Evolutionary conservation across 2,113 vertebrate species (phyloP).

Genomic region (Polypterus senegalus): DNA sequence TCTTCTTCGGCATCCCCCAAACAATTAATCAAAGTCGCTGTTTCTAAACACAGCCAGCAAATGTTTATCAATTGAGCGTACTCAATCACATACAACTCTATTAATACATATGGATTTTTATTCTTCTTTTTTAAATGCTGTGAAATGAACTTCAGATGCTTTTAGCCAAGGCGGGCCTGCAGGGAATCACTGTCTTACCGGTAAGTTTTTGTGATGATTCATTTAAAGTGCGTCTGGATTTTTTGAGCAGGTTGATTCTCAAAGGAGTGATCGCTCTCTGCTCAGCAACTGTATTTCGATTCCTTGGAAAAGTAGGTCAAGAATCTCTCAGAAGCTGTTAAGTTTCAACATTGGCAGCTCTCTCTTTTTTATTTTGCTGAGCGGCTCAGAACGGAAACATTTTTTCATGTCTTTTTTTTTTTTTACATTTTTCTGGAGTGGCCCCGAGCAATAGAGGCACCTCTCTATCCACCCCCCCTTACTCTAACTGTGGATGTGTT

Average conservation of each 20-base stretch:
- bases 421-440: too few relatives aligned
- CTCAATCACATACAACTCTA: too few relatives aligned
- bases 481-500: neutral
- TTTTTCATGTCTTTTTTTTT: too few relatives aligned
- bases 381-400: too few relatives aligned
- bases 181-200: too few relatives aligned
- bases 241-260: conserved; percentile 4
- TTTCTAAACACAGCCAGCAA: neutral
- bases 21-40: conserved; percentile 4
- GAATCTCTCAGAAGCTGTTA: conserved; percentile 21
- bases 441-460: too few relatives aligned
- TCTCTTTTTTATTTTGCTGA: neutral
- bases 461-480: too few relatives aligned
- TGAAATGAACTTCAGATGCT: too few relatives aligned
- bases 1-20: conserved; percentile 7
- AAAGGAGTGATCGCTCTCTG: neutral
- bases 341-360: conserved; percentile 21
- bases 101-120: too few relatives aligned
- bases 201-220: neutral
- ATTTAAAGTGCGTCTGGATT: neutral
- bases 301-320: conserved; percentile 42
- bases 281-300: conserved; percentile 9
- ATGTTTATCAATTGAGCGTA: neutral
- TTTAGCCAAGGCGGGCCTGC: too few relatives aligned
- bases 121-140: too few relatives aligned